Base-by-base conservation (phyloP, 2,113 vertebrate genomes). In the Planiliza haematocheilus region DNA sequence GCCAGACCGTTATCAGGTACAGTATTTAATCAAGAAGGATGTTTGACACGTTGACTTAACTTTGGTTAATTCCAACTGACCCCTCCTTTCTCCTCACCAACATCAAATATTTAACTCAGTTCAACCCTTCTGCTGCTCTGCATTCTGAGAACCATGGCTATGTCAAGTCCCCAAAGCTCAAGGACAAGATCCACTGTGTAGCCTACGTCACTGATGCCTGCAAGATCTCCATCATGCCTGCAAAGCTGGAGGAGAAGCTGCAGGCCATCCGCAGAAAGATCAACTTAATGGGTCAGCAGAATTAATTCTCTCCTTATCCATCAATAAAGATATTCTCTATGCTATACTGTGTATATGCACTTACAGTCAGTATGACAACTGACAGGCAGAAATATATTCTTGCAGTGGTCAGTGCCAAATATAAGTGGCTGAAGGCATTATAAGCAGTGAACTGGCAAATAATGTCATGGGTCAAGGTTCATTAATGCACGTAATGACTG, bases 121-220 rank as follows among this genome's bases (percentile, higher is more conserved):
- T 93, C 30, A 84, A 76, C 20, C 53, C 56, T 90, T 13, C 88
- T 91, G 0, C 72, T 93, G 41, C 73, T 17, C n/a, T 63, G 79
- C 16, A 73, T 4, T 4, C 52, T n/a, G 90, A 91, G 30, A 91
- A 87, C 1, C 17, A 18, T 9, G 86, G 86, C 51, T 93, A 88
- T 7, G 65, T 91, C 59, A 91, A 88, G 77, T 84, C 52, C 43
- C 93, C 93, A 0, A 63, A 21, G 16, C 52, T 84, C 1, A 70
- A 56, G 50, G 88, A 93, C 4, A 88, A 86, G 61, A 82, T 94
- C 68, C 91, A 93, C 30, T 94, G 93, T 68, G 92, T 94, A 69
- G 93, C 62, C 17, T 94, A 92, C 71, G 87, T 94, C n/a, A 37
- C 48, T 94, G 53, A 91, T 0, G 89, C 88, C 9, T 72, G 77